Evolutionary conservation across 2,797 vertebrate genomes (phyloP).

Genomic region (Microhierax caerulescens): DNA sequence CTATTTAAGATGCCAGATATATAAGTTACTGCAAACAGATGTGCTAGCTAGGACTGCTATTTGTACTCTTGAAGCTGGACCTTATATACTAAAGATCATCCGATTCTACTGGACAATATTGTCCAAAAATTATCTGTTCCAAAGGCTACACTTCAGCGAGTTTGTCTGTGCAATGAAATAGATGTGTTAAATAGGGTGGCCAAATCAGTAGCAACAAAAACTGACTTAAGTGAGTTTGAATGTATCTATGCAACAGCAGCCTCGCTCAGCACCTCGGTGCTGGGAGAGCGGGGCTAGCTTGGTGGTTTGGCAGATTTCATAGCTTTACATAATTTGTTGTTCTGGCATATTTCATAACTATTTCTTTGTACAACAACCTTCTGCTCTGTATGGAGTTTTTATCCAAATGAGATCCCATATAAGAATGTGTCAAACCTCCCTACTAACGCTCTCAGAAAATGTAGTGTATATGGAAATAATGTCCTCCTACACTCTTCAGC

Average conservation of each 20-base stretch:
- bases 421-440: not conserved
- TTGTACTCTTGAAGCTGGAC: not conserved
- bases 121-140: not conserved
- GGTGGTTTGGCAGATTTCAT: not conserved
- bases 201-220: not conserved
- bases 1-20: not conserved
- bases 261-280: accelerated
- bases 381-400: not conserved
- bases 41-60: not conserved
- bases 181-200: not conserved
- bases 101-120: not conserved
- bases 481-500: not conserved
- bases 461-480: not conserved
- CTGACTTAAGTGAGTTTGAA: not conserved
- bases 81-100: not conserved
- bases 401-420: not conserved
- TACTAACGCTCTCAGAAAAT: not conserved
- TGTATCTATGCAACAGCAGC: not conserved
- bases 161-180: not conserved
- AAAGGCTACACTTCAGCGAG: not conserved
- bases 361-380: not conserved
- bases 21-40: not conserved
- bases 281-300: not conserved
- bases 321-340: not conserved
- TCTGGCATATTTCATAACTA: not conserved